Percentiles rank a stretch among this genome's conserved stretches.
Evolutionary conservation across 92 coral and sea anemone species (phyloP).

Genomic region (Porites divaricata): DNA sequence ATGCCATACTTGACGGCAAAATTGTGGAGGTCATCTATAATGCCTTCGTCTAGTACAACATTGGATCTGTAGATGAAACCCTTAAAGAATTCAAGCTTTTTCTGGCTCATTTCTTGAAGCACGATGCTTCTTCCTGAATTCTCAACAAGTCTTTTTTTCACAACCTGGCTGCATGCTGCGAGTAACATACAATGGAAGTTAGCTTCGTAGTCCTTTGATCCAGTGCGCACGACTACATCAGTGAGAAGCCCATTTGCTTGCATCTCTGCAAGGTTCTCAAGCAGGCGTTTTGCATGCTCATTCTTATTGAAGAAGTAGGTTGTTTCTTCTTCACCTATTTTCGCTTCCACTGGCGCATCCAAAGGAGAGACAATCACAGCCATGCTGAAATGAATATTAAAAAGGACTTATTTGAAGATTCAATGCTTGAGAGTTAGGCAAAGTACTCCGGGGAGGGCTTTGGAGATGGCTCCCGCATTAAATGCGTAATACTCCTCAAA

Average conservation of each 20-base stretch:
- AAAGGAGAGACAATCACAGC: slow-evolving; percentile 11
- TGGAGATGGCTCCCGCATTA: too few relatives aligned
- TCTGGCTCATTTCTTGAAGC: slow-evolving; percentile 23
- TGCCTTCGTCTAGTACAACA: slow-evolving; percentile 32
- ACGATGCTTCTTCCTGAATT: slow-evolving; percentile 5
- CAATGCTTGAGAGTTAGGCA: too few relatives aligned
- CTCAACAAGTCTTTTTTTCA: slow-evolving; percentile 6
- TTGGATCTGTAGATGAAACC: slow-evolving; percentile 58
- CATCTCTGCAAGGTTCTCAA: slow-evolving; percentile 59
- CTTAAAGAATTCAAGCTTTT: slow-evolving; percentile 36
- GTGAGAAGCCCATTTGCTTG: slow-evolving; percentile 43
- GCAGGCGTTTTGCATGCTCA: slow-evolving; percentile 53
- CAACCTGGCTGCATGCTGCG: slow-evolving; percentile 54
- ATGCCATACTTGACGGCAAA: slow-evolving; percentile 48
- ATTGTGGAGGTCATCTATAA: slow-evolving; percentile 39
- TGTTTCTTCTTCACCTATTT: slow-evolving; percentile 24
- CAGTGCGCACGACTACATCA: slow-evolving; percentile 41
- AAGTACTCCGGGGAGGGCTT: too few relatives aligned
- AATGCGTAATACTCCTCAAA: too few relatives aligned
- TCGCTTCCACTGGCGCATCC: slow-evolving; percentile 17
- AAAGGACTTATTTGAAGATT: neutral
- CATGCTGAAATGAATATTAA: slow-evolving; percentile 24
- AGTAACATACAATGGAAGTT: slow-evolving; percentile 53
- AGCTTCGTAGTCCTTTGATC: slow-evolving; percentile 2
- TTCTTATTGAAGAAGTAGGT: slow-evolving; percentile 54